Conservation (phyloP, 2,888 invertebrate genomes). For the Melieria omissa region DNA sequence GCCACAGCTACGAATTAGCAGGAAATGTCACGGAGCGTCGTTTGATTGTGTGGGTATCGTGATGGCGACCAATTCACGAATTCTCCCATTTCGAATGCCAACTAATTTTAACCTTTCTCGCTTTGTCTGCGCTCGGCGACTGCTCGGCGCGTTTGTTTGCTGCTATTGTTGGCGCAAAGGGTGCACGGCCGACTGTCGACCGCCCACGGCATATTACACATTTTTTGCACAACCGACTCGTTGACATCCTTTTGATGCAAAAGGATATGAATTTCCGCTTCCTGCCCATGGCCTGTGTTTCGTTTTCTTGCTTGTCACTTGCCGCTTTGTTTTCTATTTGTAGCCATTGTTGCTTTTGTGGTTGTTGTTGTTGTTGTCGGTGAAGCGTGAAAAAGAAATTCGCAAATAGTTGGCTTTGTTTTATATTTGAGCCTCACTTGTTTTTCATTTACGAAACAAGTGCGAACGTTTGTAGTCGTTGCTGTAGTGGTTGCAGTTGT, state of each 20-base stretch:
- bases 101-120: conserved; percentile 26
- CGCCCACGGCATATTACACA: not conserved
- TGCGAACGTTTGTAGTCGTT: too few species aligned
- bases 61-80: not conserved
- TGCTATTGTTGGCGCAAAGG: too few species aligned
- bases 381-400: conserved; percentile 16
- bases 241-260: not conserved
- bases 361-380: not conserved
- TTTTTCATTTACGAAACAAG: not conserved
- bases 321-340: too few species aligned
- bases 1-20: not conserved
- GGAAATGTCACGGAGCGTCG: too few species aligned
- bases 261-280: conserved; percentile 55
- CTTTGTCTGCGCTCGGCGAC: not conserved
- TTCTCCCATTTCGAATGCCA: conserved; percentile 25
- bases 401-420: conserved; percentile 18
- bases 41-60: not conserved
- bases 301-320: too few species aligned
- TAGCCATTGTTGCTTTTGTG: not conserved
- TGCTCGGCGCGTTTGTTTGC: conserved; percentile 1
- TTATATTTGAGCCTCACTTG: conserved; percentile 4
- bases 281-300: conserved; percentile 39
- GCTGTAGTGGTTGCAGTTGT: too few species aligned
- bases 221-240: not conserved
- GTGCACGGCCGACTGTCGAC: not conserved